Evolutionary conservation across 2,888 invertebrate species (phyloP).

Genomic region (Tipula confusa): DNA sequence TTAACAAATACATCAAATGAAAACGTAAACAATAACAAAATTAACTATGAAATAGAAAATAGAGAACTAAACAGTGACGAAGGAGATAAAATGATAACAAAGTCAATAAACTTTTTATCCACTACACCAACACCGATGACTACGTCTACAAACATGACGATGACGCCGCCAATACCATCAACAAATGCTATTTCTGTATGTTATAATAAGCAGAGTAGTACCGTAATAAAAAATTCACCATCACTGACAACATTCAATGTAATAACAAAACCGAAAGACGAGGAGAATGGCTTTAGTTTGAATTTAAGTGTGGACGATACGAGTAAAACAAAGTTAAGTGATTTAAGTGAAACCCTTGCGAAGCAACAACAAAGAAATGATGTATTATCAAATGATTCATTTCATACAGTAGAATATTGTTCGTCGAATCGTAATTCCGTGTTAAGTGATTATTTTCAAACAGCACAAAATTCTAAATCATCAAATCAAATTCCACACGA

Average conservation of each 20-base stretch:
- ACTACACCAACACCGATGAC: background rate
- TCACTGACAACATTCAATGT: background rate
- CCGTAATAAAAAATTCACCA: background rate
- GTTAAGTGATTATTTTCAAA: background rate
- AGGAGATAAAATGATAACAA: conserved; percentile 26
- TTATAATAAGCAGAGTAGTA: background rate
- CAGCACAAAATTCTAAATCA: background rate
- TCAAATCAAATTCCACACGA: background rate
- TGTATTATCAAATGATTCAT: conserved; percentile 20
- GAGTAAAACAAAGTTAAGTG: background rate
- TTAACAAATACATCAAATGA: background rate
- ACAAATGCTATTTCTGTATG: background rate
- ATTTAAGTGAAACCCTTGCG: background rate
- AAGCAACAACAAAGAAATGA: background rate
- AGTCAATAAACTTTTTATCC: conserved; percentile 21
- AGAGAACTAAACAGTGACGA: background rate
- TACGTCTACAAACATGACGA: background rate
- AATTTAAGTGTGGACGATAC: background rate
- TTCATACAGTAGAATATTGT: conserved; percentile 15
- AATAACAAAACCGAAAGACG: background rate
- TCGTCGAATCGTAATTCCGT: conserved; percentile 26
- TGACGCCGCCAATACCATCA: background rate
- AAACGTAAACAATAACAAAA: background rate
- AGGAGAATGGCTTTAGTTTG: conserved; percentile 20
- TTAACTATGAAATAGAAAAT: background rate